Percentiles rank a stretch among this genome's conserved stretches.
Evolutionary conservation across 2,888 invertebrate genomes (phyloP).

Genomic region (Melipona beecheii): DNA sequence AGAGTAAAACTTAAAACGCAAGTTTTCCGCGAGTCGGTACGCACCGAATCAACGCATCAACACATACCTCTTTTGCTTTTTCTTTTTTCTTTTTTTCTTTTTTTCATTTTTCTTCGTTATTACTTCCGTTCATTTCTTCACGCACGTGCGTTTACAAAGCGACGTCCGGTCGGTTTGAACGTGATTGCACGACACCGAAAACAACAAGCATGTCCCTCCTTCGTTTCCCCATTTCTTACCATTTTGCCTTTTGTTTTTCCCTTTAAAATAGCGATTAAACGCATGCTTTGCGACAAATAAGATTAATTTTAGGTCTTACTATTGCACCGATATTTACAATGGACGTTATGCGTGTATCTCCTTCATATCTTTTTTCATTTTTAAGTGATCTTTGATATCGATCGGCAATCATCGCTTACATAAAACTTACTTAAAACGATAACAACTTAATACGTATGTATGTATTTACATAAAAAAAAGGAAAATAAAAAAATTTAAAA

Average conservation of each 20-base stretch:
- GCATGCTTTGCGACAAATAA: constrained; percentile 74
- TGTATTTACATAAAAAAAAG: constrained; percentile 34
- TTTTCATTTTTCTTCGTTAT: constrained; percentile 6
- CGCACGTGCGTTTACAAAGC: constrained; percentile 34
- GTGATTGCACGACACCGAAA: constrained; percentile 68
- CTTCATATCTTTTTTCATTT: constrained; percentile 14
- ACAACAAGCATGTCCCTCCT: constrained; percentile 37
- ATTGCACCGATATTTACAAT: constrained; percentile 83
- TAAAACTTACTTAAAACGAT: constrained; percentile 77
- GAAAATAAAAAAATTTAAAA: constrained; percentile 14
- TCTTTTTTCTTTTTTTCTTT: constrained; percentile 12
- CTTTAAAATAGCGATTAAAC: constrained; percentile 67
- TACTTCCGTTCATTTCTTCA: constrained; percentile 22
- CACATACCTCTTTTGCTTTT: constrained; percentile 14
- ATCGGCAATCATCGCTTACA: constrained; percentile 69
- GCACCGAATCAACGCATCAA: constrained; percentile 60
- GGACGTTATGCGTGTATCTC: constrained; percentile 75
- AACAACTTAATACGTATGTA: constrained; percentile 54
- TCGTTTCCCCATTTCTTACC: constrained; percentile 34
- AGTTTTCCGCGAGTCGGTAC: constrained; percentile 45
- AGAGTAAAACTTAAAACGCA: constrained; percentile 68
- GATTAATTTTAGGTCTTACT: constrained; percentile 78
- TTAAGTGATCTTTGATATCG: constrained; percentile 69
- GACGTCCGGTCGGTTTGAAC: constrained; percentile 49
- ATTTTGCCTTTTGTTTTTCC: background rate